Evolutionary conservation across 2,113 vertebrate genomes (phyloP), one percentile per base, ranked within the genome.

Genomic region (Megaceryle maxima): DNA sequence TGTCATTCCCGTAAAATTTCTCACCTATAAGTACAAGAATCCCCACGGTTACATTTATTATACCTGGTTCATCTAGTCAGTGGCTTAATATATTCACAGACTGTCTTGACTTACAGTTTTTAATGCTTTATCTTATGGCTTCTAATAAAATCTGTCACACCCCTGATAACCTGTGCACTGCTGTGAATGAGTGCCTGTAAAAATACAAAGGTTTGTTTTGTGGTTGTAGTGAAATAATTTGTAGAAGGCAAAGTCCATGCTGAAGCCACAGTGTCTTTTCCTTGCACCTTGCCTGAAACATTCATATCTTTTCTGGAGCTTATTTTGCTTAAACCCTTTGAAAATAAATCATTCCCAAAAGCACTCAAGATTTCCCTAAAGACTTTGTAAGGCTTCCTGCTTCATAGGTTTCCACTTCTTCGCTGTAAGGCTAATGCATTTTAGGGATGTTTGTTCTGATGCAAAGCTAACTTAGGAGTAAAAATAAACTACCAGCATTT

Each of bases 301-400:
- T 94, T 97, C 44, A n/a, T 95, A 92, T 96, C 94, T 97, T 96
- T 96, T 97, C 92, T 92, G 79, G 79, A 97, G 91, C 79, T 96
- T 89, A 97, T 97, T 97, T 97, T 92, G 66, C 96, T 97, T 91
- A 95, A 97, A 94, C 55, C 70, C 66, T 97, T 95, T 96, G 95
- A 97, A 98, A 98, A 97, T 96, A 98, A 97, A 97, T 98, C 91
- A 97, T 97, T 92, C 96, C 97, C 96, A 75, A 96, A 97, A 98
- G 97, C 98, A 98, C 97, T 98, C 97, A 98, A 92, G 83, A 97
- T 97, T 97, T 98, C 97, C 97, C 97, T 17, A 24, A 96, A 97
- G 97, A 96, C 95, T 78, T 86, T 51, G 43, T 93, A 80, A 97
- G 89, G 94, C 96, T 98, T 98, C 97, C 96, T 98, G 96, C 93